These are phyloP conservation scores for Hemiprocne comata DNA, from an alignment of 2,113 vertebrate species.

Conservation along the genomic window DNA sequence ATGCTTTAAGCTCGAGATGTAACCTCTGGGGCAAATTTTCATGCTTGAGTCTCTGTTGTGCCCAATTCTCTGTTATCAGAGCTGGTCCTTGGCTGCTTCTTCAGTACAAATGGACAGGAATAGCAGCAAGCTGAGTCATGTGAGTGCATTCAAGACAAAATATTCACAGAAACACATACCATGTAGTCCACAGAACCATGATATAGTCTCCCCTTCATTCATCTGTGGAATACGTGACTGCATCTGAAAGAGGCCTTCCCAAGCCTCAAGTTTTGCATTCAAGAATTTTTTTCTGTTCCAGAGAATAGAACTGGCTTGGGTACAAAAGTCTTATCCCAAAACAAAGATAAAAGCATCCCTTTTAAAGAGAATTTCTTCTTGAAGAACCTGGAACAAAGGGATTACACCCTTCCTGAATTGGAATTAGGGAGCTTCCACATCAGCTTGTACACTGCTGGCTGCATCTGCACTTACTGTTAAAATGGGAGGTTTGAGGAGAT, in stretches of 20 bases:
- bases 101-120: neutral
- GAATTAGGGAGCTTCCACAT: neutral
- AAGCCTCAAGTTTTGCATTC: neutral
- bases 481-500: neutral
- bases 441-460: neutral
- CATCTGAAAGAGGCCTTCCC: neutral
- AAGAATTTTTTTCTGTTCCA: neutral
- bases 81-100: neutral
- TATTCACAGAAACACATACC: neutral
- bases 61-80: too few relatives aligned
- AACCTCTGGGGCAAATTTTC: neutral
- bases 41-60: neutral
- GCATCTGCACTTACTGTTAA: neutral
- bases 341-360: neutral
- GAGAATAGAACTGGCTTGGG: neutral
- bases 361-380: neutral
- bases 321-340: neutral
- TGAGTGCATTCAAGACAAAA: neutral
- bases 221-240: neutral
- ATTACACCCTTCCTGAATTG: neutral
- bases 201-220: neutral
- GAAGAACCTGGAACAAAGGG: neutral
- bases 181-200: neutral
- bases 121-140: neutral
- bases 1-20: rapidly evolving